Conservation (phyloP, 2,113 vertebrate genomes). For the Petroica traversi region DNA sequence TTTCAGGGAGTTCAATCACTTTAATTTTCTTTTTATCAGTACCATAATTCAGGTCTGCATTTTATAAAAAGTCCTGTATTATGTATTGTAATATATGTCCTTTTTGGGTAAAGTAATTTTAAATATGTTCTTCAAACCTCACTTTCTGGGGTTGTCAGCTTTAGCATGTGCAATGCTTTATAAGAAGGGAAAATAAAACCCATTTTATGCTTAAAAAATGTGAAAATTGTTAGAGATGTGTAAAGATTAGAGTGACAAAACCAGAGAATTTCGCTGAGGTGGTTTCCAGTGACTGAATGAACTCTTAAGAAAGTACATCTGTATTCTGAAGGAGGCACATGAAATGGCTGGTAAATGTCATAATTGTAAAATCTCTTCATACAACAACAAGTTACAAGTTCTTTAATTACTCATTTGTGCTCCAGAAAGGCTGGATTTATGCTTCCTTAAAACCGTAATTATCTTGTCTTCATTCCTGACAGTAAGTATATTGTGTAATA, state of each 20-base stretch:
- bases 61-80: neutral
- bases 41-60: neutral
- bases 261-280: neutral
- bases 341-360: slow-evolving; percentile 64
- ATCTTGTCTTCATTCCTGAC: slow-evolving; percentile 75
- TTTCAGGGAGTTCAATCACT: neutral
- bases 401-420: slow-evolving; percentile 75
- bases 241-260: neutral
- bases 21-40: neutral
- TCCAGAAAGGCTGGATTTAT: slow-evolving; percentile 60
- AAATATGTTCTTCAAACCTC: neutral
- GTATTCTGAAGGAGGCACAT: neutral
- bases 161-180: neutral
- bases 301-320: neutral
- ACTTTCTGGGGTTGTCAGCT: neutral
- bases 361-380: slow-evolving; percentile 64
- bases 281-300: neutral
- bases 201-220: neutral
- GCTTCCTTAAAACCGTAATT: slow-evolving; percentile 74
- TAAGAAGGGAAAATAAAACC: neutral
- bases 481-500: slow-evolving; percentile 69
- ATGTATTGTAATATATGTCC: neutral
- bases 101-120: neutral
- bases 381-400: slow-evolving; percentile 74
- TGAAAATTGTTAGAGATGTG: neutral